phyloP scores from a whole-genome alignment of 1,140 invertebrate species.

The Plectrocnemia conspersa region DNA sequence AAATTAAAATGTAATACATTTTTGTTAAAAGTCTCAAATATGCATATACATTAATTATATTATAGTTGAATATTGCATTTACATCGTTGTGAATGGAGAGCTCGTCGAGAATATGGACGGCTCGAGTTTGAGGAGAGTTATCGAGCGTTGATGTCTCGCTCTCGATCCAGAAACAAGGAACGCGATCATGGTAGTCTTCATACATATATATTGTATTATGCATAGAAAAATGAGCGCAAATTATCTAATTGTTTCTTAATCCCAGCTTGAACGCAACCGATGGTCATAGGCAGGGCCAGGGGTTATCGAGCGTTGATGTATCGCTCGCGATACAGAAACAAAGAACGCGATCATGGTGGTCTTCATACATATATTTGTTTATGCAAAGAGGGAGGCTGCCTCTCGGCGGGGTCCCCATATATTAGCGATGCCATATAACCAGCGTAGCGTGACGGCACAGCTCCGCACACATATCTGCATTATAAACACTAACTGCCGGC shows the following conservation, averaged over 20 bases:
- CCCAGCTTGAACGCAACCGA: not conserved
- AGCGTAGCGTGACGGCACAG: slow-evolving; percentile 50
- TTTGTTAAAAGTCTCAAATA: too few species aligned
- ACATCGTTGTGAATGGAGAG: too few species aligned
- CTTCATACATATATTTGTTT: slow-evolving; percentile 49
- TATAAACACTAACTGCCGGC: slow-evolving; percentile 51
- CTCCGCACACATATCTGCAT: slow-evolving; percentile 54
- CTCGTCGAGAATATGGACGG: too few species aligned
- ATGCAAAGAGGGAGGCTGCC: slow-evolving; percentile 51
- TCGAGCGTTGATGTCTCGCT: too few species aligned
- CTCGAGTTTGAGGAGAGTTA: too few species aligned
- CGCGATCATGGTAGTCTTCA: not conserved
- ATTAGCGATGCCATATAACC: slow-evolving; percentile 54
- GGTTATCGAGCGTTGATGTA: not conserved
- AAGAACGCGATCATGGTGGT: not conserved
- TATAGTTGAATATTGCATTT: too few species aligned
- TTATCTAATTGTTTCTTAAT: not conserved
- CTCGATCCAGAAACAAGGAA: too few species aligned
- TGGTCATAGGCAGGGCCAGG: not conserved
- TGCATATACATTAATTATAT: too few species aligned
- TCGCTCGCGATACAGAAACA: not conserved
- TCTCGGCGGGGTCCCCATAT: slow-evolving; percentile 32
- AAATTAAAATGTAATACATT: too few species aligned
- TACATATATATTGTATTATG: not conserved
- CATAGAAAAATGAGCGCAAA: not conserved